phyloP scores from a whole-genome alignment of 2,113 vertebrate genomes.

The Dromas ardeola region DNA sequence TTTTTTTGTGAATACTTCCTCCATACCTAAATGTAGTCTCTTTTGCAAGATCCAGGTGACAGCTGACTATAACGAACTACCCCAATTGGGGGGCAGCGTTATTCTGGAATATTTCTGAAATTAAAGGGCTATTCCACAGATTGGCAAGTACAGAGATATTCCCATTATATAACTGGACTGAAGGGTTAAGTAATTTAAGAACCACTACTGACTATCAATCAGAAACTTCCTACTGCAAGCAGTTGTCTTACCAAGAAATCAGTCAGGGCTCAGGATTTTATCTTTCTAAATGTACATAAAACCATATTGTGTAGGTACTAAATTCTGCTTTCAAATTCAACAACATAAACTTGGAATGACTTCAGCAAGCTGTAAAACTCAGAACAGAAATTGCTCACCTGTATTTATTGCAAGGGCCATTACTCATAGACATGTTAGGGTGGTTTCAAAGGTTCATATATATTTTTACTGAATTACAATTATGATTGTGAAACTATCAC shows the following conservation, averaged over 20 bases:
- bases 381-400: neutral
- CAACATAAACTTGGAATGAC: neutral
- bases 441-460: neutral
- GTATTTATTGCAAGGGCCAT: neutral
- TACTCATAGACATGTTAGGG: neutral
- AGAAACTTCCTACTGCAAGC: neutral
- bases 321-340: neutral
- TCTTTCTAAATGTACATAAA: neutral
- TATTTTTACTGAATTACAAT: neutral
- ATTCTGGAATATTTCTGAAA: neutral
- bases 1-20: neutral
- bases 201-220: neutral
- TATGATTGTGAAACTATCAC: neutral
- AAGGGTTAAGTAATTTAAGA: neutral
- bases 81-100: neutral
- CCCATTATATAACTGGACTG: neutral
- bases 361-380: neutral
- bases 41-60: neutral
- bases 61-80: neutral
- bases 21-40: neutral
- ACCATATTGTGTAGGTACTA: neutral
- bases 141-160: neutral
- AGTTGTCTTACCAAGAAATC: neutral
- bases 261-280: neutral
- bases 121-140: neutral